Evolutionary conservation across 2,113 vertebrate species (phyloP).

Genomic region (Cavia aperea): DNA sequence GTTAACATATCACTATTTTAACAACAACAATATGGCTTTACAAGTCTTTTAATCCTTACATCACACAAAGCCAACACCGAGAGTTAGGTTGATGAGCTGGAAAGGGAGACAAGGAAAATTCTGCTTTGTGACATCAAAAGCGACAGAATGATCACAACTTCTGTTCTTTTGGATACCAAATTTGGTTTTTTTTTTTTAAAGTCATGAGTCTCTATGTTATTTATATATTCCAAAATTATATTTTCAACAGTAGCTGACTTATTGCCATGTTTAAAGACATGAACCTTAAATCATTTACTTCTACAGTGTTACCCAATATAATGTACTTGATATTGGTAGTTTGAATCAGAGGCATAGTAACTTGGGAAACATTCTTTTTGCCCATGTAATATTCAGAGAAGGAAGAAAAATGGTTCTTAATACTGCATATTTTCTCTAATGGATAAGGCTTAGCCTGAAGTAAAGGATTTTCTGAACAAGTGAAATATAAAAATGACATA

Average conservation of each 20-base stretch:
- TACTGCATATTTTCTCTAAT: not conserved
- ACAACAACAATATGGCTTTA: not conserved
- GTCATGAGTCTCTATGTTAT: not conserved
- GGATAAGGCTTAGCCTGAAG: not conserved
- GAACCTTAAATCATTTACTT: not conserved
- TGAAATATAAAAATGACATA: constrained; percentile 19
- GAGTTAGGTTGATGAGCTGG: not conserved
- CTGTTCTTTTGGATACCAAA: not conserved
- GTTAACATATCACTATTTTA: not conserved
- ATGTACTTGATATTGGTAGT: not conserved
- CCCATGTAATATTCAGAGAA: not conserved
- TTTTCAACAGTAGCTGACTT: not conserved
- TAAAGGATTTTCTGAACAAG: constrained; percentile 20
- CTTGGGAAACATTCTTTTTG: not conserved
- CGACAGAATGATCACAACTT: not conserved
- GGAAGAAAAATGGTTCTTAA: not conserved
- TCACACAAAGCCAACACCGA: not conserved
- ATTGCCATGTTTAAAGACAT: not conserved
- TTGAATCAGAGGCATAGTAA: not conserved
- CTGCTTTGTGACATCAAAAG: not conserved
- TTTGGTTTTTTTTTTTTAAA: not conserved
- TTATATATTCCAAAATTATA: not conserved
- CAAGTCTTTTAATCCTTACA: not conserved
- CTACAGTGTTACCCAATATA: not conserved
- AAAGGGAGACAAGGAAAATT: not conserved